Evolutionary conservation across 2,888 invertebrate species (phyloP), one percentile per base, ranked within the genome.

Genomic region (Belgica antarctica): DNA sequence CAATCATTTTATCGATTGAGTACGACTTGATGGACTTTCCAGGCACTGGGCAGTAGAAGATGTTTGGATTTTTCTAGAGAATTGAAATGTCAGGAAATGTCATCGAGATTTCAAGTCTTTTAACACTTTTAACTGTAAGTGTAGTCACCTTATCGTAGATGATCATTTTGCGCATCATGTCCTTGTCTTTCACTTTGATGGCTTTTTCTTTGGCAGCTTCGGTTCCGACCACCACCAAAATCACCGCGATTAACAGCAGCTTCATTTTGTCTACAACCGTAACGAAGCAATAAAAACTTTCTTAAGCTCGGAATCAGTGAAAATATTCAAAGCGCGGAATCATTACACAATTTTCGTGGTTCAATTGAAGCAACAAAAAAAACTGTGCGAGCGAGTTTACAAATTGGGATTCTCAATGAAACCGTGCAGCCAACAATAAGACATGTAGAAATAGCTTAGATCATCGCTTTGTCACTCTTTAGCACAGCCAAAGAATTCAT

Each of bases 31-130:
- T 31, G 7, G 52, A 27, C 8, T 47, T 47, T 31, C 12, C 89
- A 73, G 88, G 86, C 76, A 87, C 86, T 0, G 89, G 89, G 76
- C 90, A 90, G 77, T 90, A 90, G 77, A 90, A 90, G 15, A 89
- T 88, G 75, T 89, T 87, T 7, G 90, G 89, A 0, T 89, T 89
- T 76, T 89, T 88, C 71, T 65, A 8, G 1, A 65, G 46, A 63
- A 41, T 22, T 36, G 8, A 22, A 15, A 5, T 59, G 12, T 59
- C 52, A 22, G 22, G 12, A 52, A 19, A 17, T 19, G 7, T 52
- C 5, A 62, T 62, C n/a, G 2, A 1, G 24, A 25, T n/a, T 12
- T 25, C n/a, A n/a, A n/a, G n/a, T n/a, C n/a, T 59, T 59, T 8
- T 25, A 59, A 1, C 52, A 59, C 10, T 34, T 8, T 34, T 8